Evolutionary conservation across 2,888 invertebrate genomes (phyloP), one percentile per base, ranked within the genome.

Genomic region (Pinctada fucata): DNA sequence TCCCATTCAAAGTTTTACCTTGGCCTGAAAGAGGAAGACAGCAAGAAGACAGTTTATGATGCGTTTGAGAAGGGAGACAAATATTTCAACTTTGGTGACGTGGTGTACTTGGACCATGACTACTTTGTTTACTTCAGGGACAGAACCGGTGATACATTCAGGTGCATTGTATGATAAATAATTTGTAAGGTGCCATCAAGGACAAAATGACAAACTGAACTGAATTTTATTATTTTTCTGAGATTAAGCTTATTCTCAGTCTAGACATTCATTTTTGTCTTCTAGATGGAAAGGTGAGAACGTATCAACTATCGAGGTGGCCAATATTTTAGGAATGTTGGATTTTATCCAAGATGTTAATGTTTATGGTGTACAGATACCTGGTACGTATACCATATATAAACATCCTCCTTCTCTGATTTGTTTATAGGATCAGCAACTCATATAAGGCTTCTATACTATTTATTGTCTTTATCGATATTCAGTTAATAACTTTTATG

Each of bases 1-100:
- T 48, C 51, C 10, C 65, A 71, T 10, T 58, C 65, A 2, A 66
- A 45, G 4, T 73, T 81, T 45, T 81, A 81, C 63, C 72, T 78
- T 58, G 78, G 81, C 5, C 3, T 73, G 8, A 58, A 73, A n/a
- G 76, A 72, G 49, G 68, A 72, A 64, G 51, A 76, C n/a, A 95
- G 96, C 84, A 98, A 97, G 93, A 99, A 99, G 93, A 93, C 98
- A 68, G 96, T 98, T 0, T 91, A 94, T 2, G 95, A 98, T 93
- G 98, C 98, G 3, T 98, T 97, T 91, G 91, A 92, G 1, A 95
- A 95, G 82, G 99, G 98, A 8, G 99, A 99, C 73, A 47, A 76
- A 3, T 89, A 84, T 76, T 88, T 86, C 80, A 89, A 89, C 79
- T 85, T 83, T 69, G 89, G 89, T 0, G 89, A 89, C 71, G 76